These are phyloP conservation scores for Ifrita kowaldi DNA, from an alignment of 2,113 vertebrate species.

Conservation along the genomic window DNA sequence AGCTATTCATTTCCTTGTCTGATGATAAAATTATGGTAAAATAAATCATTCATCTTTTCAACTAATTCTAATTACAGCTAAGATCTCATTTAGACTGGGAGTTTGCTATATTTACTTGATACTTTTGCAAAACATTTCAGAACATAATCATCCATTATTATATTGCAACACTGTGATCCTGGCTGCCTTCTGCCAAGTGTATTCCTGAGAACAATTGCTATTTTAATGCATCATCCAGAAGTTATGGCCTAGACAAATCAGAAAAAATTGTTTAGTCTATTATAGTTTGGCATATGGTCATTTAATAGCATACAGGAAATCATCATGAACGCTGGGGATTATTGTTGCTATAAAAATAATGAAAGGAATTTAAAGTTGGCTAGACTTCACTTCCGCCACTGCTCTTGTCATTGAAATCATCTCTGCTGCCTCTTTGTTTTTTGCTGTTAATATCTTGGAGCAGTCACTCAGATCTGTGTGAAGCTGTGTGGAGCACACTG, in stretches of 20 bases:
- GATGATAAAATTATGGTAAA: constrained; percentile 18
- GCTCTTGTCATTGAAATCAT: constrained; percentile 5
- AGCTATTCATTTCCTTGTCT: constrained; percentile 31
- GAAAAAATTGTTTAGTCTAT: constrained; percentile 51
- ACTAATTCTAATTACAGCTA: constrained; percentile 54
- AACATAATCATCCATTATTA: constrained; percentile 49
- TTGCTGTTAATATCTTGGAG: neutral
- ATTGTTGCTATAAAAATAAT: constrained; percentile 32
- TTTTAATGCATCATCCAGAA: constrained; percentile 35
- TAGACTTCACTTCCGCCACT: neutral
- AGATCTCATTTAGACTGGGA: constrained; percentile 18
- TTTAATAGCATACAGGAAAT: constrained; percentile 38
- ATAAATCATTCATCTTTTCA: constrained; percentile 57
- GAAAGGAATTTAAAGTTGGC: constrained; percentile 1
- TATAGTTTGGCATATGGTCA: constrained; percentile 35
- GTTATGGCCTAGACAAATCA: constrained; percentile 14
- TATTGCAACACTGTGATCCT: neutral
- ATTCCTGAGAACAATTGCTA: constrained; percentile 2
- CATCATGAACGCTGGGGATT: neutral
- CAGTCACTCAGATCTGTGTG: neutral
- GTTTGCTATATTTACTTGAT: constrained; percentile 48
- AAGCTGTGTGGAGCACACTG: neutral
- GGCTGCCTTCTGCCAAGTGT: neutral
- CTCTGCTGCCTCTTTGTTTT: neutral
- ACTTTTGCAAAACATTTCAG: constrained; percentile 45